A percentile compares a stretch with the other conserved stretches of the same genome.
phyloP scores from a whole-genome alignment of 2,888 invertebrate species.

The Leptinotarsa peninsularis region DNA sequence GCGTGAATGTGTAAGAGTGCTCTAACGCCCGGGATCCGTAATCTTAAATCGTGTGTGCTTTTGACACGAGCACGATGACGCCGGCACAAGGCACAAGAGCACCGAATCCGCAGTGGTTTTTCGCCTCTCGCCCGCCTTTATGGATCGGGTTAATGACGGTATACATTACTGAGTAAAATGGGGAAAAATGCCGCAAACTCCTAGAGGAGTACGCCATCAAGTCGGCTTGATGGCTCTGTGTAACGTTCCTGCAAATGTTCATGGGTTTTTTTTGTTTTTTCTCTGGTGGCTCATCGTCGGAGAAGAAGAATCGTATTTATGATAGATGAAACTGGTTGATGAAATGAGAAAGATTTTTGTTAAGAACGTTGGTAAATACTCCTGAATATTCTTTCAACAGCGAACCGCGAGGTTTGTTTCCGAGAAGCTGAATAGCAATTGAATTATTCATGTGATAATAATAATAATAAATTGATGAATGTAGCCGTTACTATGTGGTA shows the following conservation, averaged over 20 bases:
- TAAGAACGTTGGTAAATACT: too few species aligned
- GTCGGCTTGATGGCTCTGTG: constrained; percentile 17
- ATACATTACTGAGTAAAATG: constrained; percentile 39
- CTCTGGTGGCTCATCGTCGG: background rate
- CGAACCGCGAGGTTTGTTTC: too few species aligned
- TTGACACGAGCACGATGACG: constrained; percentile 50
- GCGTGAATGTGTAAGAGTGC: constrained; percentile 52
- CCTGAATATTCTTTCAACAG: too few species aligned
- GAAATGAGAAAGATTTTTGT: too few species aligned
- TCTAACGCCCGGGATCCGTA: constrained; percentile 51
- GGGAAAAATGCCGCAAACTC: constrained; percentile 34
- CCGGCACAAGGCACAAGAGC: constrained; percentile 28
- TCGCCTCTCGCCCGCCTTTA: constrained; percentile 39
- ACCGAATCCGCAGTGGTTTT: constrained; percentile 42
- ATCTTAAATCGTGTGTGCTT: constrained; percentile 58
- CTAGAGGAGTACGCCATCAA: constrained; percentile 27
- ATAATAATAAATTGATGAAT: too few species aligned
- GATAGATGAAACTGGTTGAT: background rate
- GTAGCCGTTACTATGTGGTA: too few species aligned
- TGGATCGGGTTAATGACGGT: constrained; percentile 50
- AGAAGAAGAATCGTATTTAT: background rate
- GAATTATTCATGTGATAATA: too few species aligned
- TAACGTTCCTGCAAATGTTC: constrained; percentile 17
- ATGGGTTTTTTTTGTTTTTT: constrained; percentile 11
- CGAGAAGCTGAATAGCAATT: too few species aligned